These are phyloP conservation scores for Empidonax traillii DNA, from an alignment of 2,113 vertebrate genomes.

Conservation along the genomic window DNA sequence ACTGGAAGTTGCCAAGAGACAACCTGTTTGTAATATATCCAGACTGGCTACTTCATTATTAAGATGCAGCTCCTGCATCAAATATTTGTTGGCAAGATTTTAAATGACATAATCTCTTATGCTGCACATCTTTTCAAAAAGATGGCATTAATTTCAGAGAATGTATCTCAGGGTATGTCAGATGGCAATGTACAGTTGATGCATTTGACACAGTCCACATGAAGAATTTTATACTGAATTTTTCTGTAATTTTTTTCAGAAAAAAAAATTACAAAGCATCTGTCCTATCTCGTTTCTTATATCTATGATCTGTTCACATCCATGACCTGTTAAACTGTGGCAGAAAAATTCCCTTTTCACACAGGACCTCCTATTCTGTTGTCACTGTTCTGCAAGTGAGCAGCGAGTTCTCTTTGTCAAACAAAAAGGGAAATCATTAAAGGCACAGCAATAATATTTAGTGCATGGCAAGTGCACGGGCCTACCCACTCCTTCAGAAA, in stretches of 20 bases:
- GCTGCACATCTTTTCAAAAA: neutral
- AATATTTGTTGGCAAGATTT: neutral
- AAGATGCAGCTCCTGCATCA: neutral
- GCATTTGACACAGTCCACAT: neutral
- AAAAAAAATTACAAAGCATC: neutral
- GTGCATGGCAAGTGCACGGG: neutral
- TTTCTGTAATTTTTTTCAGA: neutral
- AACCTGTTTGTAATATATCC: neutral
- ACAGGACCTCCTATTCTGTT: neutral
- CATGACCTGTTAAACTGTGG: neutral
- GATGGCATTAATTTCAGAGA: neutral
- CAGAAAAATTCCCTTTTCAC: neutral
- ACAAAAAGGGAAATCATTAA: neutral
- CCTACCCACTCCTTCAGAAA: neutral
- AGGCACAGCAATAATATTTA: neutral
- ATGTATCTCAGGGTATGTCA: neutral
- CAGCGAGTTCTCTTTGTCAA: neutral
- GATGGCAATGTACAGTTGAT: neutral
- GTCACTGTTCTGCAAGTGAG: rapidly evolving
- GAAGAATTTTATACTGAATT: neutral
- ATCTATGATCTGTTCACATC: neutral
- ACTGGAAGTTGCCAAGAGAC: neutral
- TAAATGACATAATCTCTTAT: neutral
- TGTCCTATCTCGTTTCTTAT: neutral
- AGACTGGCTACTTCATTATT: neutral